Evolutionary conservation across 2,113 vertebrate species (phyloP).

Genomic region (Nothobranchius furzeri): DNA sequence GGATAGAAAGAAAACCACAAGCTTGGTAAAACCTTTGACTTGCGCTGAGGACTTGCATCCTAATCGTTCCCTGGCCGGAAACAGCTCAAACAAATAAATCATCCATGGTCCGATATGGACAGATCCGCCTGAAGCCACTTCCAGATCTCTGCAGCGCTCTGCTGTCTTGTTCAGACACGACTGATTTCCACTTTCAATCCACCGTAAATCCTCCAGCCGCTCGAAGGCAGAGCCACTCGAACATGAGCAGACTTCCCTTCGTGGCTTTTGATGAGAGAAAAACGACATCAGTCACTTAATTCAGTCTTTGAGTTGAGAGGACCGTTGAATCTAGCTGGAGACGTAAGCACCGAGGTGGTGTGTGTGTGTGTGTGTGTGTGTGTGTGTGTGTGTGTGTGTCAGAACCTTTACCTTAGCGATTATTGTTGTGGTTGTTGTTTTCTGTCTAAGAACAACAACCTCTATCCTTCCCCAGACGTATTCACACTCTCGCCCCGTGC

Average conservation of each 20-base stretch:
- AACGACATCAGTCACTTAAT: too few species aligned
- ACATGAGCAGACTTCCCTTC: not conserved
- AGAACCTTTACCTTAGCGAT: not conserved
- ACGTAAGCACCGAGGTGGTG: not conserved
- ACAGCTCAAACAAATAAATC: too few species aligned
- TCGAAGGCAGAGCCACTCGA: constrained; percentile 8
- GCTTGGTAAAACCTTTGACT: too few species aligned
- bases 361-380: too few species aligned
- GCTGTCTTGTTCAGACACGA: not conserved
- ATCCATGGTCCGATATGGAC: not conserved
- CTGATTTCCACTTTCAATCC: not conserved
- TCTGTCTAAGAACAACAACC: not conserved
- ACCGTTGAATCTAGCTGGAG: not conserved
- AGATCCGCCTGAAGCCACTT: not conserved
- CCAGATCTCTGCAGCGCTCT: not conserved
- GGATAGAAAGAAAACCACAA: too few species aligned
- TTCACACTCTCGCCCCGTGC: not conserved
- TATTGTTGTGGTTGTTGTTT: constrained; percentile 3
- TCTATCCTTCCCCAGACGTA: not conserved
- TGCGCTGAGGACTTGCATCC: too few species aligned
- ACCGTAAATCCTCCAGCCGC: not conserved
- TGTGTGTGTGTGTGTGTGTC: not conserved
- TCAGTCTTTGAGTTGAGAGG: not conserved
- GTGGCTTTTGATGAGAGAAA: not conserved
- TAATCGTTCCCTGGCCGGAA: too few species aligned